Evolutionary conservation across 2,888 invertebrate species (phyloP), one percentile per base, ranked within the genome.

Genomic region (Orthosia gracilis): DNA sequence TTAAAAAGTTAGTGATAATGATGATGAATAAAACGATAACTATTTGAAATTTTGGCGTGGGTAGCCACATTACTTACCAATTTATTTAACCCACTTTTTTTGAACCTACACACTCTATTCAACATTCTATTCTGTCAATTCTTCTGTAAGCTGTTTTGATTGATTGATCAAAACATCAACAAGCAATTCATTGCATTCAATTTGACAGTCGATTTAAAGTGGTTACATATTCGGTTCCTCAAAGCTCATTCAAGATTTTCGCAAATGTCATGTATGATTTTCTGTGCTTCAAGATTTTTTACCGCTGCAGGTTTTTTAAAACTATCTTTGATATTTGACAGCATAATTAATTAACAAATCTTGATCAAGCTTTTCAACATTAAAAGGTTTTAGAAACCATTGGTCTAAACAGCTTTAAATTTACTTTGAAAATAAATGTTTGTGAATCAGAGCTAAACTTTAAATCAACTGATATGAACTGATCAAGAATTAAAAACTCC

Each of bases 141-240:
- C 4, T 17, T 5, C 13, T n/a, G n/a, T 21, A 26, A 58, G 17
- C n/a, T 63, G n/a, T 73, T 80, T 31, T 80, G 52, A 80, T 49
- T 64, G 57, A 73, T 80, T 49, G 58, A 63, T 80, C 52, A 63
- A 80, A 76, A 76, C 23, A 64, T 80, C 62, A 63, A 74, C 52
- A 73, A 49, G 7, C 18, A 18, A 49, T 54, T 52, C 50, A 47
- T 23, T 15, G 3, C 12, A 17, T 57, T 18, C 1, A 1, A 18
- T 45, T 45, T 45, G 49, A 59, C 76, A 55, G 40, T 49, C 12
- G 17, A 55, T 49, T 58, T 74, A 11, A 74, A 61, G 15, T 54
- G n/a, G 26, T 9, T 17, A 21, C 21, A 12, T 13, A 23, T 40
- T 61, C 31, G 0, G n/a, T 45, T 54, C 11, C 11, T 49, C 17